Evolutionary conservation across 2,888 invertebrate species (phyloP).

Genomic region (Torymus auratus): DNA sequence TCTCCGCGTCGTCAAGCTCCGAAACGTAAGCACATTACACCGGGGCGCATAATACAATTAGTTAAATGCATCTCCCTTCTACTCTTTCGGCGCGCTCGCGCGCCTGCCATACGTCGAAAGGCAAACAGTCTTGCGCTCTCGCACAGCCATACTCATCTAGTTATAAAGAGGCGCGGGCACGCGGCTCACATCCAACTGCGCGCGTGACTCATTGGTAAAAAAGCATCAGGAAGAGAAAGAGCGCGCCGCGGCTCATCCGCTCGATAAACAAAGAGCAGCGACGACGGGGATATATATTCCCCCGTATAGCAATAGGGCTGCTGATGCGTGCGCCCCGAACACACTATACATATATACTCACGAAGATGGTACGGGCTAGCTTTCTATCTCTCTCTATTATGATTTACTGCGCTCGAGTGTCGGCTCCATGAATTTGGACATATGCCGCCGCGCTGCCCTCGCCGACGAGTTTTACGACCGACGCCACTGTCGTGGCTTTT

Average conservation of each 20-base stretch:
- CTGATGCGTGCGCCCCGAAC: not conserved
- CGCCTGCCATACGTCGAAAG: conserved; percentile 1
- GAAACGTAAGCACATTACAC: conserved; percentile 34
- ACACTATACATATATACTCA: not conserved
- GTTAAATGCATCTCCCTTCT: conserved; percentile 57
- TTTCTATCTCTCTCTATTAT: conserved; percentile 58
- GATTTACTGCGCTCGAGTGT: conserved; percentile 62
- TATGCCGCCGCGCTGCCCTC: conserved; percentile 20
- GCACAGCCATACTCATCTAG: too few relatives aligned
- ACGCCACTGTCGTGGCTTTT: not conserved
- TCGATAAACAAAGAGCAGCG: conserved; percentile 63
- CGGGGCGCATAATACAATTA: conserved; percentile 62
- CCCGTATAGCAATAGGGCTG: not conserved
- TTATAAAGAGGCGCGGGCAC: too few relatives aligned
- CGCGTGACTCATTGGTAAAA: conserved; percentile 48
- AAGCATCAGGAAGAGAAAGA: conserved; percentile 3
- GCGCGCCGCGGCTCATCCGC: conserved; percentile 54
- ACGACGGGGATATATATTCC: not conserved
- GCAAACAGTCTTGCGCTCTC: conserved; percentile 18
- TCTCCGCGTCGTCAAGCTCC: not conserved
- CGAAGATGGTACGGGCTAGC: conserved; percentile 12
- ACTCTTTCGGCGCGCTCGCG: not conserved
- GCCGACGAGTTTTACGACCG: conserved; percentile 6
- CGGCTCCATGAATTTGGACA: conserved; percentile 43
- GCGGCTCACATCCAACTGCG: not conserved